Evolutionary conservation across 1,140 invertebrate genomes (phyloP).

Genomic region (Bradynema listronoti): DNA sequence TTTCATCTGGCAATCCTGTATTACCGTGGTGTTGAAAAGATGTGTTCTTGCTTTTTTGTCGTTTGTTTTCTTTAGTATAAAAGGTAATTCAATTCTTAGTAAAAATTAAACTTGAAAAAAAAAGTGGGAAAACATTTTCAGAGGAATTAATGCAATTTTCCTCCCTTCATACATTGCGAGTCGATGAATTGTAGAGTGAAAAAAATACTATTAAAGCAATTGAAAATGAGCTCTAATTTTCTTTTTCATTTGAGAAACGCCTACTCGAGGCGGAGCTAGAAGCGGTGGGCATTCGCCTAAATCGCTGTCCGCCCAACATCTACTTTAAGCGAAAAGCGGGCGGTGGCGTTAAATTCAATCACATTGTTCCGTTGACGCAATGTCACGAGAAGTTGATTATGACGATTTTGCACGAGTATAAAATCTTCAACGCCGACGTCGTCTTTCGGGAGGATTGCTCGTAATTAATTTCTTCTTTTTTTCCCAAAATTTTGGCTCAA

Average conservation of each 20-base stretch:
- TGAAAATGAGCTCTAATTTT: constrained; percentile 6
- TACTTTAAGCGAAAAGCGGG: constrained; percentile 83
- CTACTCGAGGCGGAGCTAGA: constrained; percentile 94
- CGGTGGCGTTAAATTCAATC: constrained; percentile 96
- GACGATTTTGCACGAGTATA: constrained; percentile 96
- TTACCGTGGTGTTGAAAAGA: no score
- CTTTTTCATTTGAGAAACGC: constrained; percentile 77
- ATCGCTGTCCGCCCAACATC: constrained; percentile 94
- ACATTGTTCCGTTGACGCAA: constrained; percentile 83
- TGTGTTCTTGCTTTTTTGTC: no score
- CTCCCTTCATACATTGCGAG: no score
- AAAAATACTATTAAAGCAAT: constrained; percentile 8
- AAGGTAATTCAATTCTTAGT: no score
- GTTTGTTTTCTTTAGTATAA: no score
- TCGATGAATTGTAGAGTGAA: no score
- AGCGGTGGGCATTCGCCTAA: constrained; percentile 90
- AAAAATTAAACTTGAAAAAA: no score
- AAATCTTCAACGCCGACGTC: constrained; percentile 96
- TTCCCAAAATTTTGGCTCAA: no score
- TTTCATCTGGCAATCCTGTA: no score
- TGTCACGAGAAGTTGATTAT: constrained; percentile 95
- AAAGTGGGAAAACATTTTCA: constrained; percentile 15
- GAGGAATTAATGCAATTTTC: no score
- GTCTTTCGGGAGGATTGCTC: constrained; percentile 90
- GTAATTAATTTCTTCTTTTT: constrained; percentile 24